Conservation (phyloP, 1,140 invertebrate genomes). For the Contarinia nasturtii region DNA sequence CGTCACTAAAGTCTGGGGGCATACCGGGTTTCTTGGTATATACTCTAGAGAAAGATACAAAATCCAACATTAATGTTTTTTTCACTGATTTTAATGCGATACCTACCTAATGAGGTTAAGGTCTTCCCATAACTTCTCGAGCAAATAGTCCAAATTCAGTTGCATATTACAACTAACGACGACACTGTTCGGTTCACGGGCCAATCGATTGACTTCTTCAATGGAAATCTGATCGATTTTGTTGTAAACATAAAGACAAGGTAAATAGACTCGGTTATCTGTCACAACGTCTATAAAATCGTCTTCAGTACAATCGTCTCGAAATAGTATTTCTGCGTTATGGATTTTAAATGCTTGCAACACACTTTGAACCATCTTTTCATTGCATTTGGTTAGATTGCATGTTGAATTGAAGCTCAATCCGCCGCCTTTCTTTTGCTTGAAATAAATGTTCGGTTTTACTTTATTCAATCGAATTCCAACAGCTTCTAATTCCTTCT, state of each 20-base stretch:
- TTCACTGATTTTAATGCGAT: too few relatives aligned
- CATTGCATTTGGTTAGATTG: constrained; percentile 80
- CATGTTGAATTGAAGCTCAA: constrained; percentile 96
- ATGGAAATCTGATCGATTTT: constrained; percentile 99
- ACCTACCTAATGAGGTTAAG: constrained; percentile 61
- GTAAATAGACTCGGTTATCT: constrained; percentile 91
- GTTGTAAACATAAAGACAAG: constrained; percentile 97
- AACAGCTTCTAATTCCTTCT: constrained; percentile 88
- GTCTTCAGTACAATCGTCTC: constrained; percentile 89
- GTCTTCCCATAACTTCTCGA: constrained; percentile 88
- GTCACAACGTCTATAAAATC: constrained; percentile 99
- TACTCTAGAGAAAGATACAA: too few relatives aligned
- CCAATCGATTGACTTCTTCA: constrained; percentile 93
- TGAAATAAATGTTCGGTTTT: constrained; percentile 96
- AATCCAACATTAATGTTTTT: too few relatives aligned
- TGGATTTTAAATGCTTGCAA: constrained; percentile 99
- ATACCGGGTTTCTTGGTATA: constrained; percentile 98
- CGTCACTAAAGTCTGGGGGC: constrained; percentile 87
- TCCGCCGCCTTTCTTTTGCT: constrained; percentile 97
- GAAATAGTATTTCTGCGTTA: constrained; percentile 92
- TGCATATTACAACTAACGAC: constrained; percentile 99
- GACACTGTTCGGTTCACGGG: constrained; percentile 71
- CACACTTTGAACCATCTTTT: constrained; percentile 96
- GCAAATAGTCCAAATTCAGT: constrained; percentile 88
- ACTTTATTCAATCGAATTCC: constrained; percentile 87